Evolutionary conservation across 1,140 invertebrate genomes (phyloP).

Genomic region (Colletes gigas): DNA sequence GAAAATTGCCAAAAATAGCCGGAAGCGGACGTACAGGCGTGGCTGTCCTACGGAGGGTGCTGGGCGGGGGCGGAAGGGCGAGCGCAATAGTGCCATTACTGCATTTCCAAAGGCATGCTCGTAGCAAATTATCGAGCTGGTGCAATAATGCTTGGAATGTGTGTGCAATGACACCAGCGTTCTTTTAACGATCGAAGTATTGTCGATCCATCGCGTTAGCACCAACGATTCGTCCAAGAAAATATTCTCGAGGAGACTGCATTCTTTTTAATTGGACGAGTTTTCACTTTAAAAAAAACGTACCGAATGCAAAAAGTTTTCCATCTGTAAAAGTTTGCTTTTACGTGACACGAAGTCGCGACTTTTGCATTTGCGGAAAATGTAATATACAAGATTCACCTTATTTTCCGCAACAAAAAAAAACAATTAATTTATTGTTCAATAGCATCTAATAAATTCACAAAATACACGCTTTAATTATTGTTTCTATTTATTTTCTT

Average conservation of each 20-base stretch:
- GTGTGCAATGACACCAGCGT: constrained; percentile 23
- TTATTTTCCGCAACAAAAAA: too few species aligned
- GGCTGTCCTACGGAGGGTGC: constrained; percentile 21
- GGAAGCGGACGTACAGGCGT: constrained; percentile 62
- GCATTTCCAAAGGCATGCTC: constrained; percentile 39
- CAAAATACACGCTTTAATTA: too few species aligned
- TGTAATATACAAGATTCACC: too few species aligned
- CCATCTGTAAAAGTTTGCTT: too few species aligned
- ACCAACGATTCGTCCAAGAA: neutral
- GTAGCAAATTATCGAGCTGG: constrained; percentile 54
- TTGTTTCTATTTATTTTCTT: too few species aligned
- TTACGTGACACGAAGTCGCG: too few species aligned
- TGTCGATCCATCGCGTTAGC: constrained; percentile 14
- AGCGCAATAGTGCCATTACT: constrained; percentile 50
- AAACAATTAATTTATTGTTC: too few species aligned
- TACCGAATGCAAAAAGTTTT: too few species aligned
- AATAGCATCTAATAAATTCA: too few species aligned
- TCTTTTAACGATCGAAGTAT: constrained; percentile 30
- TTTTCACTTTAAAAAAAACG: too few species aligned
- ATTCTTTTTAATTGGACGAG: neutral
- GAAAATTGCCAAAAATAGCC: constrained; percentile 73
- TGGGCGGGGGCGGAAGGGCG: neutral
- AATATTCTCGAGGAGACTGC: neutral
- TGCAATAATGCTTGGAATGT: constrained; percentile 42
- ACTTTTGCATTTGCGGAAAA: too few species aligned